Evolutionary conservation across 2,888 invertebrate species (phyloP), one percentile per base, ranked within the genome.

Genomic region (Vesta saturnalis): DNA sequence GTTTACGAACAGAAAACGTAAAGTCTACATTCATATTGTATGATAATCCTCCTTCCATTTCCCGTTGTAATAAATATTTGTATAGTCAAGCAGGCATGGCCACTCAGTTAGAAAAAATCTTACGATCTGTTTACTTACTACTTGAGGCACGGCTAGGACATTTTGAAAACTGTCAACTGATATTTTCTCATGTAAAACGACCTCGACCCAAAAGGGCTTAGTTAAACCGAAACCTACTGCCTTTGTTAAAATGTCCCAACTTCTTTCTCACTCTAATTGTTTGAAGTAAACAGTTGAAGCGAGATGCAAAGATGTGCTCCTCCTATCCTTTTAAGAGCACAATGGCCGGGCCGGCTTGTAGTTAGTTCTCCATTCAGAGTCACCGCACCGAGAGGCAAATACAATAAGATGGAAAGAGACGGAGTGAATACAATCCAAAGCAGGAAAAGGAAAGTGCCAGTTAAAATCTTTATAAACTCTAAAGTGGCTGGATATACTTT

Each of bases 271-370:
- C 65, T 64, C 64, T 18, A 16, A 43, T 59, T 59, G 46, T 55
- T 30, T 5, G 66, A 63, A 70, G 65, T 57, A 57, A 64, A 68
- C 60, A 60, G 71, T 60, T 46, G 59, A 70, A 64, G 60, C 59
- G 72, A 68, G 71, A 69, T 60, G 72, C 54, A 67, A 63, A 57
- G 52, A 70, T 54, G 72, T 70, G 75, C 76, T 76, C 79, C 77
- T 76, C 78, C 78, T 76, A 77, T 74, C 77, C 79, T 77, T 78
- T 78, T 77, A 76, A 73, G 66, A 52, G 74, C 73, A 78, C 79
- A 80, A 79, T 79, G 73, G 76, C 67, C 73, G 76, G 76, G 70
- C 69, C 70, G 73, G 74, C 73, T 77, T 75, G 75, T 75, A 79
- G 77, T 78, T 78, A 76, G 76, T 74, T 74, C 73, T 70, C 76